Percentiles rank a stretch among this genome's conserved stretches.
Evolutionary conservation across 2,113 vertebrate species (phyloP).

Genomic region (Triplophysa rosa): DNA sequence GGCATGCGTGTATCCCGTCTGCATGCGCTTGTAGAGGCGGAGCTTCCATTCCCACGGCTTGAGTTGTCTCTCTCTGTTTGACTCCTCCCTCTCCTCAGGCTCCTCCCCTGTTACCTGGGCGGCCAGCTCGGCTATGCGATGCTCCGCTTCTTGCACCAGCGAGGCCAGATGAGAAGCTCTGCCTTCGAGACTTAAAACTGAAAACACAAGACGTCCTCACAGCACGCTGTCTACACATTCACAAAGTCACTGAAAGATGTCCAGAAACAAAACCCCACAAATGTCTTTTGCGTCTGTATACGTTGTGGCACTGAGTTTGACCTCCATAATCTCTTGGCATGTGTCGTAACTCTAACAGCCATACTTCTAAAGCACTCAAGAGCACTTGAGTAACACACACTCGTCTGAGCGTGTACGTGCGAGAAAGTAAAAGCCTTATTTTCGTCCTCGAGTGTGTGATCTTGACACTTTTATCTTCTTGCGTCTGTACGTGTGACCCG

Average conservation of each 20-base stretch:
- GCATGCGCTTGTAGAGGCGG: constrained; percentile 89
- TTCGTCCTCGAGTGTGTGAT: no score
- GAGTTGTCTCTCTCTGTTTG: constrained; percentile 83
- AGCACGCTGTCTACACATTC: no score
- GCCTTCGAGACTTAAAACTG: constrained; percentile 86
- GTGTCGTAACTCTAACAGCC: no score
- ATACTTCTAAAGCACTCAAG: no score
- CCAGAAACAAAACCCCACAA: background rate
- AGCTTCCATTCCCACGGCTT: constrained; percentile 90
- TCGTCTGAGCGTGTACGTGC: no score
- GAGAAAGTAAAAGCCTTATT: no score
- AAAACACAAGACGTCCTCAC: background rate
- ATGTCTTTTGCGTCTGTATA: no score
- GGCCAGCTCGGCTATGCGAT: constrained; percentile 79
- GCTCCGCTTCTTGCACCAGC: constrained; percentile 85
- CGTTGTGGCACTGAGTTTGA: no score
- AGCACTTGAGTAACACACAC: no score
- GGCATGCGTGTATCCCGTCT: constrained; percentile 87
- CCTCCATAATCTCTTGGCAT: no score
- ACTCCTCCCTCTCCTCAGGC: constrained; percentile 71
- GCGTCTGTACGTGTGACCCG: background rate
- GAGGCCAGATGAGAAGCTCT: constrained; percentile 82
- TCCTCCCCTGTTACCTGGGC: constrained; percentile 78
- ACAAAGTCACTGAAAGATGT: no score
- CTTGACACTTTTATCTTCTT: background rate